Evolutionary conservation across 2,113 vertebrate species (phyloP), one percentile per base, ranked within the genome.

Genomic region (Callocephalon fimbriatum): DNA sequence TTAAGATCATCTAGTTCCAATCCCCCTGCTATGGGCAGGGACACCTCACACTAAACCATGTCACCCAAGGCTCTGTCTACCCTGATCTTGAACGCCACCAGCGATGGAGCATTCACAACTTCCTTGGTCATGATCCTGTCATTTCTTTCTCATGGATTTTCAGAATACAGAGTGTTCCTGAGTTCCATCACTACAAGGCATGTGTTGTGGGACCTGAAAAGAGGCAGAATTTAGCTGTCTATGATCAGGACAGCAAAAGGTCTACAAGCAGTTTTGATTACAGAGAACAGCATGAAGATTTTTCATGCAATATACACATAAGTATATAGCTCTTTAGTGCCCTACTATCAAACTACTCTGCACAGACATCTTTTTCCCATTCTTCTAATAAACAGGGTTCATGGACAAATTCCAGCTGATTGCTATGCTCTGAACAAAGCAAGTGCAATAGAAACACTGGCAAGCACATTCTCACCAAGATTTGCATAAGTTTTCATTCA

Each of bases 361-460:
- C 44, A 40, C 1, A 74, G 56, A 86, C 86, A 75, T 72, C 65
- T 95, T 95, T 92, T 86, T 45, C 68, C 51, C 76, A 78, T 95
- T 95, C 76, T 75, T 66, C 73, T 56, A 80, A 92, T 51, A 65
- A 81, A 47, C 51, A 75, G 40, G 19, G 40, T 5, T 89, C 35
- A 29, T 75, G 88, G 79, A 84, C 48, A 86, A 84, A 84, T 78
- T 84, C 94, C 91, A 97, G 40, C 65, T 87, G 76, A 75, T 68
- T 81, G 76, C 66, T 81, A 1, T 9, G n/a, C 51, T 83, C 76
- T 78, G 76, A 81, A 84, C 68, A 95, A 86, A 94, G 59, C 45
- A 80, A 80, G 54, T 51, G 65, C 65, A 78, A 65, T 51, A n/a
- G 80, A 88, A 83, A 59, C 2, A 3, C 68, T 88, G 53, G 77